Base-by-base conservation (phyloP, 2,113 vertebrate species). In the Struthio camelus region DNA sequence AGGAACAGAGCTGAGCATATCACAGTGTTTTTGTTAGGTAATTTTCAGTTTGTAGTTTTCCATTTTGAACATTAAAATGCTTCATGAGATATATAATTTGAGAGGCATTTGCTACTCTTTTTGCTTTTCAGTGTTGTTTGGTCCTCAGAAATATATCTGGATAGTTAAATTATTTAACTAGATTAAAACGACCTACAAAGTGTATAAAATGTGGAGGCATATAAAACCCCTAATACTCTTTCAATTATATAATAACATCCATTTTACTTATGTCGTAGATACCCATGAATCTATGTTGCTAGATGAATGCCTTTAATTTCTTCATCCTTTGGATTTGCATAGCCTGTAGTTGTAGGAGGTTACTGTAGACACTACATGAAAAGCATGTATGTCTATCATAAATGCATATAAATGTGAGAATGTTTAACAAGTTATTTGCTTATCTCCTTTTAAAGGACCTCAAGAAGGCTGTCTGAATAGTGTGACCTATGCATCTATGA, bases 401-500 rank as follows among this genome's bases (percentile, higher is more conserved):
- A 3, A 8, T 32, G 4, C 34, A 48, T 79, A 14, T 48, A 69
- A 76, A 86, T 9, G 11, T 56, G 20, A 69, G 70, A 79, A 20
- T 42, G 66, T 77, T 58, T 59, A 8, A 4, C 2, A 71, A 80
- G 17, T 70, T 50, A 44, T 46, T 78, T 96, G 24, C 64, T 16
- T 82, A 7, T 94, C 50, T 90, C 38, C 44, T 72, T 90, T 91
- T 96, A 67, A 61, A 99, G 99, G 99, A 96, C 98, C 99, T 96
- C 98, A 97, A 53, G 99, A 99, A 97, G 98, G 98, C 78, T 98
- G 98, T 96, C 98, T 99, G 58, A 98, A 99, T 88, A 99, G 99
- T 90, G 97, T 99, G 96, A 98, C 98, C 67, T 99, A 99, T 1
- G 97, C 99, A 65, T 99, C 99, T 71, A 98, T 99, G 98, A 98